A percentile compares a stretch with the other conserved stretches of the same genome.
These are phyloP conservation scores for Dasyprocta punctata DNA, from an alignment of 2,113 vertebrate genomes.

Conservation along the genomic window DNA sequence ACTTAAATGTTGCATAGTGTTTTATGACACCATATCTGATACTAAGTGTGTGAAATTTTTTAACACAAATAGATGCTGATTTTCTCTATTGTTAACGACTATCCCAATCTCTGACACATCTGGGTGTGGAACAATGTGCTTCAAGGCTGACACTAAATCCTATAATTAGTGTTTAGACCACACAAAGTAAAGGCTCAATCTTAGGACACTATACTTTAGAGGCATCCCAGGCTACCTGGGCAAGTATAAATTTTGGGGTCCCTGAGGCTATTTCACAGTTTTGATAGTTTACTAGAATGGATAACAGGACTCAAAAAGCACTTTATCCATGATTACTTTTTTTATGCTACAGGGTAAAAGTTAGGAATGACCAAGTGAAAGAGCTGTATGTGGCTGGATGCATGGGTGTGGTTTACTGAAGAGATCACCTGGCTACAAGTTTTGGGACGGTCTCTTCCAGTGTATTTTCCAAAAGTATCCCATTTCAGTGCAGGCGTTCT, in stretches of 20 bases:
- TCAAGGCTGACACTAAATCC: not conserved
- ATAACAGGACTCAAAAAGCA: not conserved
- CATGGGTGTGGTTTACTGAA: accelerated
- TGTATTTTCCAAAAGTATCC: not conserved
- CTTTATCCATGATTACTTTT: not conserved
- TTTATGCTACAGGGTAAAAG: not conserved
- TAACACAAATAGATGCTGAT: not conserved
- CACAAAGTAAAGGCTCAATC: not conserved
- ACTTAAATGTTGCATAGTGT: not conserved
- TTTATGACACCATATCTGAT: not conserved
- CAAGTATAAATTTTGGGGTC: too few relatives aligned
- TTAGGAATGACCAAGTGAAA: not conserved
- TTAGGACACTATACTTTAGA: not conserved
- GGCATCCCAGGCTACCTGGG: too few relatives aligned
- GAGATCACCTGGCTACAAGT: not conserved
- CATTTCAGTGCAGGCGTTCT: not conserved
- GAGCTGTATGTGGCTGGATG: accelerated
- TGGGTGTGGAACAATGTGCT: not conserved
- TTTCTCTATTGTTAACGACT: not conserved
- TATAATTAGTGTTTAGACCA: not conserved
- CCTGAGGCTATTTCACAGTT: accelerated
- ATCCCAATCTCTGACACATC: not conserved
- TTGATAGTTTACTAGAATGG: not conserved
- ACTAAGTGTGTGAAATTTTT: not conserved
- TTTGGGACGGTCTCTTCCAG: not conserved